Base-by-base conservation (phyloP, 2,888 invertebrate species). In the Adelognathus sp. region DNA sequence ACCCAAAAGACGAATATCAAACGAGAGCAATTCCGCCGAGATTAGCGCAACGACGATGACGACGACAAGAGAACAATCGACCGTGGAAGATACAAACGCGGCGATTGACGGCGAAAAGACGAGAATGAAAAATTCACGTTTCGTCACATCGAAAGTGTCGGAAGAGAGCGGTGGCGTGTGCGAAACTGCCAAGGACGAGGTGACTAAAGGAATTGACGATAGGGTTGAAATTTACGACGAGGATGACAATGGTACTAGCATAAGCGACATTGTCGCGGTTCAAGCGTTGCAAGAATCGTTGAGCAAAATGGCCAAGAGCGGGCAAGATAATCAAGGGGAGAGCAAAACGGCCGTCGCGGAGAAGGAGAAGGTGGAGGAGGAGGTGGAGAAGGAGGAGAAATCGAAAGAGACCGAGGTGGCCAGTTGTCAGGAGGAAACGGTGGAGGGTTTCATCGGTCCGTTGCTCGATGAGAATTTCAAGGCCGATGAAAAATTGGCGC, bases 271-370 rank as follows among this genome's bases (percentile, higher is more conserved):
- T 54, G 91, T 91, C 61, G 91, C 91, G 7, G 83, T 90, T 21
- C 91, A 91, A 81, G 91, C 91, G 11, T 87, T 91, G 56, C 89
- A 90, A 21, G 91, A 91, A 83, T 91, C 91, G 52, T 81, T 91
- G 31, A 90, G 87, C 81, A 91, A 91, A 84, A 82, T 91, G 75
- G 90, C 91, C 16, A 90, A 90, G 41, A 24, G 7, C 27, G 67
- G 60, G n/a, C 18, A 14, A 2, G 66, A 71, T 5, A 18, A 11
- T 1, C n/a, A n/a, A n/a, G n/a, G n/a, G 60, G 54, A n/a, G 14
- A 14, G 14, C 60, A 50, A 18, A 70, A 52, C 14, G 70, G 72
- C 3, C 64, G 33, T 9, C 36, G 69, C 24, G 39, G 58, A 54
- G 9, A 81, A 83, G 39, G 80, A 69, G 31, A 82, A 86, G 24